These are phyloP conservation scores for Platalea minor DNA, from an alignment of 2,797 vertebrate genomes.

Conservation along the genomic window DNA sequence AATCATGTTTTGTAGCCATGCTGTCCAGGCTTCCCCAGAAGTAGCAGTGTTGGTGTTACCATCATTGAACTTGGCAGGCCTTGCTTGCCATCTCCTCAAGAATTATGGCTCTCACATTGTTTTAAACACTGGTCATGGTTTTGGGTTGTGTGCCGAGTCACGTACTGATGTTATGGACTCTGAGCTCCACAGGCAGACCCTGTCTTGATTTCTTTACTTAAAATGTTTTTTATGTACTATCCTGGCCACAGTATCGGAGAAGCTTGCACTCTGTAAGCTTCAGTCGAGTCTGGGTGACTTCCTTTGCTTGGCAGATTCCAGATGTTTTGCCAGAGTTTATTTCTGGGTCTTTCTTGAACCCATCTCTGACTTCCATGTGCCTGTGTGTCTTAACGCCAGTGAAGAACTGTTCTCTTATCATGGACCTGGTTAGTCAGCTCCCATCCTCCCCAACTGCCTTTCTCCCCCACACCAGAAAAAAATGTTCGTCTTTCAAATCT, in stretches of 20 bases:
- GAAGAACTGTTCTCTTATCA: background rate
- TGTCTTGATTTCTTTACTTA: background rate
- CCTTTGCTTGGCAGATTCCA: conserved; percentile 44
- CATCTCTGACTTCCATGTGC: background rate
- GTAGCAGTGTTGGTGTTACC: background rate
- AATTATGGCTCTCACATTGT: background rate
- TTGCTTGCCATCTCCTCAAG: background rate
- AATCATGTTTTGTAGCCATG: background rate
- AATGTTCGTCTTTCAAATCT: background rate
- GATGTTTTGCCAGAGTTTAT: conserved; percentile 3
- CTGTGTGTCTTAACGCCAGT: background rate
- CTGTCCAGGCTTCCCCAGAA: background rate
- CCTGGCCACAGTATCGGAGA: background rate
- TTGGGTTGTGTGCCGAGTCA: background rate
- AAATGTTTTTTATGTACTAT: background rate
- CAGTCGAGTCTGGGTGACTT: conserved; percentile 12
- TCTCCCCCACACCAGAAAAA: background rate
- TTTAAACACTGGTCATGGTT: background rate
- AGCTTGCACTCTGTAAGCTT: background rate
- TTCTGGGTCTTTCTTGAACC: background rate
- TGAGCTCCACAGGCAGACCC: background rate
- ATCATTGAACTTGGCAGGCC: background rate
- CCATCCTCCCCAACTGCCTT: background rate
- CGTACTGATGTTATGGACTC: background rate
- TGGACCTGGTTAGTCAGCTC: background rate